Percentiles rank a stretch among this genome's conserved stretches.
These are phyloP conservation scores for Panagrolaimus sp. DNA, from an alignment of 1,140 invertebrate species.

Conservation along the genomic window DNA sequence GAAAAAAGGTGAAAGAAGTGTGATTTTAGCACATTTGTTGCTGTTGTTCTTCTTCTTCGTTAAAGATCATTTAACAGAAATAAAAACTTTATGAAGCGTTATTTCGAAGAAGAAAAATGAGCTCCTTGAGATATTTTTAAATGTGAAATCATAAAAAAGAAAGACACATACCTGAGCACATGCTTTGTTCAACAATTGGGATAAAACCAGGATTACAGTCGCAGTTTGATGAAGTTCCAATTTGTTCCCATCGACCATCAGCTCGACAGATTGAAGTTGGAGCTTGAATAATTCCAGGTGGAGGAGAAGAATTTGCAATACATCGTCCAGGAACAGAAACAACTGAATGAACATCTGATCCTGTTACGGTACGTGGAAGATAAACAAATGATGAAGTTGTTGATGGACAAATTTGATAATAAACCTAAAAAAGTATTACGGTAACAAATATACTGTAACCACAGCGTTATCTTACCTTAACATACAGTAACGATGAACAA, in stretches of 20 bases:
- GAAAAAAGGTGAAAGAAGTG: too few relatives aligned
- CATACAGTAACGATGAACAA: slow-evolving; percentile 44
- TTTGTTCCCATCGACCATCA: slow-evolving; percentile 47
- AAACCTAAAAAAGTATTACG: slow-evolving; percentile 21
- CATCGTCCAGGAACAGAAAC: slow-evolving; percentile 41
- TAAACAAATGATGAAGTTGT: slow-evolving; percentile 28
- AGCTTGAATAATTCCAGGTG: neutral
- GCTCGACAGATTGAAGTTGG: slow-evolving; percentile 46
- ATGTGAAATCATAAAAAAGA: too few relatives aligned
- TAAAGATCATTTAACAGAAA: too few relatives aligned
- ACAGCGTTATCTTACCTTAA: slow-evolving; percentile 27
- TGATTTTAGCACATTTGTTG: too few relatives aligned
- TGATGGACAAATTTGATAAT: slow-evolving; percentile 50
- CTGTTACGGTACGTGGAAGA: slow-evolving; percentile 43
- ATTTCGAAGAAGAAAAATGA: too few relatives aligned
- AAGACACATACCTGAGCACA: slow-evolving; percentile 39
- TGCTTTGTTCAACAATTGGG: slow-evolving; percentile 30
- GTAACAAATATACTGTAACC: too few relatives aligned
- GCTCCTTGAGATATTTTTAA: too few relatives aligned
- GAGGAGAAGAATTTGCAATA: slow-evolving; percentile 36
- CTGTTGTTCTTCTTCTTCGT: too few relatives aligned
- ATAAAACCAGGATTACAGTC: slow-evolving; percentile 42
- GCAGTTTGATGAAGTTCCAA: slow-evolving; percentile 31
- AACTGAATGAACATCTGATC: slow-evolving; percentile 36
- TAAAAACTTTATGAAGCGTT: too few relatives aligned